phyloP scores from a whole-genome alignment of 2,113 vertebrate species.

The Pachyramphus minor region DNA sequence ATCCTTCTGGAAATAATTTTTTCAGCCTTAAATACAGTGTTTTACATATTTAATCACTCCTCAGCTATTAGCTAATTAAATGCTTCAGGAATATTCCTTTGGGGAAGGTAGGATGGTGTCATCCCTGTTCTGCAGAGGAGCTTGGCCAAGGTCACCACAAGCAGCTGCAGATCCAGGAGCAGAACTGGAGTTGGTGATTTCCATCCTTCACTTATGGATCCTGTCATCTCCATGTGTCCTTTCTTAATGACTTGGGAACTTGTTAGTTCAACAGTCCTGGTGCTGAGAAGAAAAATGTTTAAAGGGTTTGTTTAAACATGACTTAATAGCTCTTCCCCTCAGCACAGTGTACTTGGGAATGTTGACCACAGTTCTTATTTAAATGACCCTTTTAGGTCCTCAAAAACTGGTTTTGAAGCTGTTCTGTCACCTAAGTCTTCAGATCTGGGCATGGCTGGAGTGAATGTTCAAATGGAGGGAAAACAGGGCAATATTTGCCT shows the following conservation, averaged over 20 bases:
- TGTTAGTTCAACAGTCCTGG: not conserved
- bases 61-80: conserved; percentile 34
- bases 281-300: not conserved
- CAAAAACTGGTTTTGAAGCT: not conserved
- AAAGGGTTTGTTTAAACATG: not conserved
- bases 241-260: not conserved
- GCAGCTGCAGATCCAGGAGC: not conserved
- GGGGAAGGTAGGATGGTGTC: not conserved
- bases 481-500: not conserved
- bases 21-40: conserved; percentile 24
- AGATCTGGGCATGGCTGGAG: not conserved
- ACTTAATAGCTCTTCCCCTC: not conserved
- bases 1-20: not conserved
- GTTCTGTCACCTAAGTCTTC: not conserved
- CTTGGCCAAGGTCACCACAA: not conserved
- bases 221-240: not conserved
- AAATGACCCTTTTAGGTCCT: not conserved
- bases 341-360: not conserved
- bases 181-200: not conserved
- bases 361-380: not conserved
- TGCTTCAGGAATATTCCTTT: not conserved
- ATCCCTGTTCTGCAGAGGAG: not conserved
- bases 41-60: conserved; percentile 44
- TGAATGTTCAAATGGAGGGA: not conserved
- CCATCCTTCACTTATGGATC: not conserved